Percentiles rank a stretch among this genome's conserved stretches.
Conservation (phyloP, 2,797 vertebrate genomes). For the Loris lydekkerianus region DNA sequence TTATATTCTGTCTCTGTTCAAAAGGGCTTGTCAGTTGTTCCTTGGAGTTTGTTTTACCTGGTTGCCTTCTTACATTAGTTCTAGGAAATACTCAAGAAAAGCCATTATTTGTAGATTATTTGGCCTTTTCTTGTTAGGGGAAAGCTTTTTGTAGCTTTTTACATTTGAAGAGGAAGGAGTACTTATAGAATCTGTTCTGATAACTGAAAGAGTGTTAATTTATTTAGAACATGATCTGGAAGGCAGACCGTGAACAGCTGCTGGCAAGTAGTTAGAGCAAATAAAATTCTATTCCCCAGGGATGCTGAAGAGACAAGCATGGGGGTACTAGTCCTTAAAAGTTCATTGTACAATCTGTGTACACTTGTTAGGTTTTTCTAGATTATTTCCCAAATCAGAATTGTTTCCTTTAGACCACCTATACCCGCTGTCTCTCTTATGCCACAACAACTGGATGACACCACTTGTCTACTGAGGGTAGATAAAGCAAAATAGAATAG, state of each 20-base stretch:
- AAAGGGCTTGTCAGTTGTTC: neutral
- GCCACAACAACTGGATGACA: neutral
- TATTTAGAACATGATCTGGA: conserved; percentile 35
- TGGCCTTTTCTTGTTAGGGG: neutral
- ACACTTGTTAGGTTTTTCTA: neutral
- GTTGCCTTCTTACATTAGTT: neutral
- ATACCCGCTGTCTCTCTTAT: neutral
- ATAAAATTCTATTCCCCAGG: neutral
- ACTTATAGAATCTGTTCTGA: neutral
- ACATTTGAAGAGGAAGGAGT: neutral
- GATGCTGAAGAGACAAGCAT: neutral
- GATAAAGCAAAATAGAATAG: neutral
- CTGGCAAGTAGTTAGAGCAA: neutral
- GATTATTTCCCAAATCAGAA: neutral
- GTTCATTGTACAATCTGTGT: neutral
- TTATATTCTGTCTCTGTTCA: neutral
- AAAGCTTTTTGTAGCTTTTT: neutral
- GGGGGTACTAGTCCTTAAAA: neutral
- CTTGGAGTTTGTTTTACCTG: neutral
- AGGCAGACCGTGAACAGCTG: neutral
- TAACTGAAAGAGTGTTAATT: conserved; percentile 16
- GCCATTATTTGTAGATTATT: neutral
- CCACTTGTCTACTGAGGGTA: neutral
- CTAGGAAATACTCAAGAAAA: neutral
- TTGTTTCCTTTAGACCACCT: neutral